These are phyloP conservation scores for Agrypnia vestita DNA, from an alignment of 1,140 invertebrate genomes.

Conservation along the genomic window DNA sequence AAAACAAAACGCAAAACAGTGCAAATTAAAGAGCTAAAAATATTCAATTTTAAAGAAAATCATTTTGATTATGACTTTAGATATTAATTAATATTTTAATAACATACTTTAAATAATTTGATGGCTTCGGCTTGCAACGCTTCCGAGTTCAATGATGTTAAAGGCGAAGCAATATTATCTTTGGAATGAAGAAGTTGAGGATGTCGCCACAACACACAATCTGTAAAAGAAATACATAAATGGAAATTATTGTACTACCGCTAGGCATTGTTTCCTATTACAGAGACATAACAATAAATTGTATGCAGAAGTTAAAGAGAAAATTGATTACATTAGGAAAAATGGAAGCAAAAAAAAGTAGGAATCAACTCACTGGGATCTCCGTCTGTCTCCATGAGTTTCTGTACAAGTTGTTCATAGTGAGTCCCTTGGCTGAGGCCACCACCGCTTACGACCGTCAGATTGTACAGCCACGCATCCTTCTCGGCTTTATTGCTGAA, in stretches of 20 bases:
- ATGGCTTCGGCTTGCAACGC: slow-evolving; percentile 90
- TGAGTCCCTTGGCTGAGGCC: slow-evolving; percentile 93
- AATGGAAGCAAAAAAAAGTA: too few relatives aligned
- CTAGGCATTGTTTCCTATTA: background rate
- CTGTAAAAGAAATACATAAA: slow-evolving; percentile 69
- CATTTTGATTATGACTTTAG: too few relatives aligned
- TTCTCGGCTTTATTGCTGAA: slow-evolving; percentile 91
- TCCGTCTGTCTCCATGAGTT: slow-evolving; percentile 95
- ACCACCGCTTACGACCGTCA: slow-evolving; percentile 94
- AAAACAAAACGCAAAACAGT: too few relatives aligned
- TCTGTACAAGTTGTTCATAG: slow-evolving; percentile 95
- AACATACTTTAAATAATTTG: slow-evolving; percentile 91
- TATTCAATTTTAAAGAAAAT: too few relatives aligned
- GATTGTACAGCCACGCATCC: slow-evolving; percentile 95
- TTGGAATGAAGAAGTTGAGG: slow-evolving; percentile 92
- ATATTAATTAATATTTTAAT: too few relatives aligned
- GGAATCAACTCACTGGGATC: slow-evolving; percentile 83
- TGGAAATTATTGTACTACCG: background rate
- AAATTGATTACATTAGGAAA: too few relatives aligned
- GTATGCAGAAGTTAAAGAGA: background rate
- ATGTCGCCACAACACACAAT: slow-evolving; percentile 94
- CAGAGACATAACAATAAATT: background rate
- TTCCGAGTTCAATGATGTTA: slow-evolving; percentile 90
- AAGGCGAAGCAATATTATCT: slow-evolving; percentile 87
- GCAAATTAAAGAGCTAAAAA: too few relatives aligned